phyloP scores from a whole-genome alignment of 2,797 vertebrate species.

The Labroides dimidiatus region DNA sequence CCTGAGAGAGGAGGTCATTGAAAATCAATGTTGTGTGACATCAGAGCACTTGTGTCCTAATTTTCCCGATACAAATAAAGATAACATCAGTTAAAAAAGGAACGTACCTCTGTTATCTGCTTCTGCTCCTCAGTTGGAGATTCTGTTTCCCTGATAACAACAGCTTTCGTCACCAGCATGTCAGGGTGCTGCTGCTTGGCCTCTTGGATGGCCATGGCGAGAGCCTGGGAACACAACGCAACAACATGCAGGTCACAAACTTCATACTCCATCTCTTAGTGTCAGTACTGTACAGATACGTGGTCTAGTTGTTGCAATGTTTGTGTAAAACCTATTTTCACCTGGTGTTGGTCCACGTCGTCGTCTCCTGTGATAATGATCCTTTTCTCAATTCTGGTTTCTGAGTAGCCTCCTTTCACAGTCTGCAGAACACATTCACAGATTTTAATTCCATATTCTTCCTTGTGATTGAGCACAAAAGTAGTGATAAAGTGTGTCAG shows the following conservation, averaged over 20 bases:
- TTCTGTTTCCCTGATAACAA: slow-evolving; percentile 98
- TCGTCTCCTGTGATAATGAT: slow-evolving; percentile 99
- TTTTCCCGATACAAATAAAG: no score
- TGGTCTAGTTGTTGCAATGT: background rate
- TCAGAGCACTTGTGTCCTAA: no score
- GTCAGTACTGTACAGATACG: background rate
- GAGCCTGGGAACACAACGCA: slow-evolving; percentile 81
- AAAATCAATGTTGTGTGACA: no score
- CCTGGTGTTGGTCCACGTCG: slow-evolving; percentile 98
- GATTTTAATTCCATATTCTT: background rate
- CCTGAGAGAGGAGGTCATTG: no score
- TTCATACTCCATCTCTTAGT: background rate
- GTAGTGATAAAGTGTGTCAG: no score
- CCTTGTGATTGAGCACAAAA: no score
- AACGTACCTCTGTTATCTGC: slow-evolving; percentile 88
- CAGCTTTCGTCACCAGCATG: slow-evolving; percentile 99
- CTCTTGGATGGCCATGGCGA: slow-evolving; percentile 98
- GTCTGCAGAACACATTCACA: slow-evolving; percentile 81
- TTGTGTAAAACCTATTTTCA: slow-evolving; percentile 54
- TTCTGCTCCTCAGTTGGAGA: slow-evolving; percentile 92
- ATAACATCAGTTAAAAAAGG: no score
- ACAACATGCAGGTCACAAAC: background rate
- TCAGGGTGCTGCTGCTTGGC: slow-evolving; percentile 98
- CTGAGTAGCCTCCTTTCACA: slow-evolving; percentile 98
- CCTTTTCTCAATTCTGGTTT: slow-evolving; percentile 98